A percentile compares a stretch with the other conserved stretches of the same genome.
Evolutionary conservation across 2,888 invertebrate genomes (phyloP).

Genomic region (Eristalis pertinax): DNA sequence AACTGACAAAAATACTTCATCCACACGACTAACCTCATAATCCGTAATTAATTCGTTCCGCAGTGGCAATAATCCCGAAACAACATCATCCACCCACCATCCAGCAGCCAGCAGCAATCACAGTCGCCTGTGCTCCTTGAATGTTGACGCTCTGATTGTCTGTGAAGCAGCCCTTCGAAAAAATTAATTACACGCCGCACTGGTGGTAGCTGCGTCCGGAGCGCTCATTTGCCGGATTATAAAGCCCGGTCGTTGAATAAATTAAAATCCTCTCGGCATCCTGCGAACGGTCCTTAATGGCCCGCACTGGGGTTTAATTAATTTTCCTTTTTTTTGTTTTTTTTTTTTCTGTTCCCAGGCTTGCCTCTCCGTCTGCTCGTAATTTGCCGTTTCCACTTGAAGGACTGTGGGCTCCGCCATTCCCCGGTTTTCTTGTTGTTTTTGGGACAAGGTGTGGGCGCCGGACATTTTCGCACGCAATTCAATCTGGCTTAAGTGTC

Average conservation of each 20-base stretch:
- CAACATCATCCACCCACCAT: background rate
- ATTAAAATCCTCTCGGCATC: background rate
- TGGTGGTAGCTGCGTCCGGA: slow-evolving; percentile 16
- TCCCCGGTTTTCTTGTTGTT: too few relatives aligned
- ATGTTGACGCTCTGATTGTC: slow-evolving; percentile 49
- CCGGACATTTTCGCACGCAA: slow-evolving; percentile 40
- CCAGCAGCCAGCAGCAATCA: background rate
- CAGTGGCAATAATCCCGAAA: slow-evolving; percentile 50
- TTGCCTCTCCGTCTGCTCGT: too few relatives aligned
- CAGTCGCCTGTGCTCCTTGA: slow-evolving; percentile 1
- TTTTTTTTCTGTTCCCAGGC: slow-evolving; percentile 36
- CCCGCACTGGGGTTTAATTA: slow-evolving; percentile 12
- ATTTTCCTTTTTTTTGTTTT: slow-evolving; percentile 39
- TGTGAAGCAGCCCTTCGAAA: background rate
- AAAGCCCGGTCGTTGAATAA: slow-evolving; percentile 29
- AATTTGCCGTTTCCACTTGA: slow-evolving; percentile 35
- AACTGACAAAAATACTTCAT: slow-evolving; percentile 27
- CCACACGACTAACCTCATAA: slow-evolving; percentile 71
- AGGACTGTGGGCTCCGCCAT: background rate
- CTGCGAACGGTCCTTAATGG: background rate
- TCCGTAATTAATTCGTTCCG: slow-evolving; percentile 69
- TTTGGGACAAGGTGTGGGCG: background rate
- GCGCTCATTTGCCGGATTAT: slow-evolving; percentile 60
- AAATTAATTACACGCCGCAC: slow-evolving; percentile 30
- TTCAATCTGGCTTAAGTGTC: slow-evolving; percentile 34